Conservation (phyloP, 2,797 vertebrate genomes). For the Thunnus albacares region DNA sequence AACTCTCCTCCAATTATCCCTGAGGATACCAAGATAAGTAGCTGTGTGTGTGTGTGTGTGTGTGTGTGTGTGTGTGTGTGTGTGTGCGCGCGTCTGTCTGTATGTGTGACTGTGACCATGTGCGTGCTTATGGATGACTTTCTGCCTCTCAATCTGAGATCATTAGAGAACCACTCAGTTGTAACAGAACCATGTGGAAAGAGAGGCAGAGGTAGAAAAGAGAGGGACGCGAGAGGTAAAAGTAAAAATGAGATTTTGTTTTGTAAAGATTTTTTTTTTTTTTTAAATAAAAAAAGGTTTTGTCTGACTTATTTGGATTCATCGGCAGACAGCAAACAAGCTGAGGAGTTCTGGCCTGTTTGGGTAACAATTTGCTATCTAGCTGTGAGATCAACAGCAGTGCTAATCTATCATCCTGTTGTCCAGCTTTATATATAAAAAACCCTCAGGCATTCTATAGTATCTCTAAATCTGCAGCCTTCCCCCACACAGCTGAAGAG, state of each 20-base stretch:
- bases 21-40: constrained; percentile 50
- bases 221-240: constrained; percentile 44
- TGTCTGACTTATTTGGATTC: constrained; percentile 36
- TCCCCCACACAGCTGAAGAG: constrained; percentile 22
- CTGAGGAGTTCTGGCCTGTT: constrained; percentile 8
- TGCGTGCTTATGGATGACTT: constrained; percentile 68
- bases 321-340: background rate
- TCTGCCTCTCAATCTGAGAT: constrained; percentile 74
- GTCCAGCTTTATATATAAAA: constrained; percentile 9
- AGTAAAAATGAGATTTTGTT: constrained; percentile 38
- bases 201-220: constrained; percentile 37
- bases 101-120: constrained; percentile 47
- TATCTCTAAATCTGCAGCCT: constrained; percentile 51
- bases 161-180: constrained; percentile 77
- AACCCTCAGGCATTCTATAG: constrained; percentile 19
- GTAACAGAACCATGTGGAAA: constrained; percentile 65
- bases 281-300: constrained; percentile 24
- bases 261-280: background rate
- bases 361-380: constrained; percentile 9
- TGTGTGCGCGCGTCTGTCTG: too few relatives aligned
- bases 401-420: constrained; percentile 3
- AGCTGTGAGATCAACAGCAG: background rate
- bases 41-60: constrained; percentile 7
- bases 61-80: constrained; percentile 5
- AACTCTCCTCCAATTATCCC: constrained; percentile 76